Conservation (phyloP, 1,140 invertebrate genomes). For the Diplogasteroides magnus region DNA sequence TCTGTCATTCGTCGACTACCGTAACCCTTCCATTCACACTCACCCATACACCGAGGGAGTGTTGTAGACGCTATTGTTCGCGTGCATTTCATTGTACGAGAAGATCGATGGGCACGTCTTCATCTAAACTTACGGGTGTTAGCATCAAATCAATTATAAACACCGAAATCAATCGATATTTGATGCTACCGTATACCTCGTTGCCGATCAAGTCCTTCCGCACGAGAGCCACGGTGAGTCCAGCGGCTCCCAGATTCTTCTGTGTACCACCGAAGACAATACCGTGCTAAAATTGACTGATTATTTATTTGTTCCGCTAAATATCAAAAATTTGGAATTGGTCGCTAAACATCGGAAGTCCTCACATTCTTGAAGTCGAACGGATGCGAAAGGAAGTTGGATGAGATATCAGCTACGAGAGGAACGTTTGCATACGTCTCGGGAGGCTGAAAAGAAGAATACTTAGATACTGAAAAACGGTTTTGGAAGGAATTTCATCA, state of each 20-base stretch:
- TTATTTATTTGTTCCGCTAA: slow-evolving; percentile 1
- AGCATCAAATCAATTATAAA: too few species aligned
- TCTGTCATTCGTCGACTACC: slow-evolving; percentile 37
- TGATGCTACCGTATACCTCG: too few species aligned
- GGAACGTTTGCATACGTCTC: slow-evolving; percentile 74
- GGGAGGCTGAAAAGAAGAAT: slow-evolving; percentile 64
- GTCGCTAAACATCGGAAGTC: not conserved
- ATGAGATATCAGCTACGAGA: slow-evolving; percentile 91
- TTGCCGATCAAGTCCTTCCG: slow-evolving; percentile 82
- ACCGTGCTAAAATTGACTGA: slow-evolving; percentile 69
- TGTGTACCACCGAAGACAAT: slow-evolving; percentile 91
- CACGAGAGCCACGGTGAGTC: slow-evolving; percentile 84
- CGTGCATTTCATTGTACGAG: slow-evolving; percentile 75
- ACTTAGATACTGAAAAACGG: too few species aligned
- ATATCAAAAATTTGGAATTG: not conserved
- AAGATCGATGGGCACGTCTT: slow-evolving; percentile 73
- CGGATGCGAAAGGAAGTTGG: slow-evolving; percentile 81
- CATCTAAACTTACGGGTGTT: too few species aligned
- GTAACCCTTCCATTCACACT: slow-evolving; percentile 52
- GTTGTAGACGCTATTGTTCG: slow-evolving; percentile 85
- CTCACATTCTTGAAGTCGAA: slow-evolving; percentile 82
- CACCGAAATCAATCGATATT: too few species aligned
- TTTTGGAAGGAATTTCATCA: too few species aligned
- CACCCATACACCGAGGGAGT: slow-evolving; percentile 91
- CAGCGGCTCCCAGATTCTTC: slow-evolving; percentile 92